phyloP scores from a whole-genome alignment of 2,797 vertebrate species.

The Tangara arthus region DNA sequence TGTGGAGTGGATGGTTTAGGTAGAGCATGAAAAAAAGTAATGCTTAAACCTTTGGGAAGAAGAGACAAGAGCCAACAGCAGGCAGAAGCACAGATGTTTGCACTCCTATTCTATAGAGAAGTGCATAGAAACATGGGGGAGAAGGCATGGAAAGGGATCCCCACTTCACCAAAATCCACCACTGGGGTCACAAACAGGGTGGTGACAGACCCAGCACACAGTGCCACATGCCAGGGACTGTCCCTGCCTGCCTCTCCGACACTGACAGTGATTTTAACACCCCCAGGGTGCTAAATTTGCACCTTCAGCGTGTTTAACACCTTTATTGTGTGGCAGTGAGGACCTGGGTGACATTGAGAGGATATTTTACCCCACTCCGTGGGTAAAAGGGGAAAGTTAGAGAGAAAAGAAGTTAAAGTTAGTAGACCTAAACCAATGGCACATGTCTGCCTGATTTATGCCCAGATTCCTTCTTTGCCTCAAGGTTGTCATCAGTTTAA shows the following conservation, averaged over 20 bases:
- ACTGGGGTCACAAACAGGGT: not conserved
- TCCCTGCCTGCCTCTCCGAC: not conserved
- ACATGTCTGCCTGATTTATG: fast-evolving
- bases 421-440: not conserved
- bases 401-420: not conserved
- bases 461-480: not conserved
- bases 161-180: not conserved
- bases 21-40: not conserved
- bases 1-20: not conserved
- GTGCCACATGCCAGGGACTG: not conserved
- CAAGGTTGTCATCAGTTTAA: not conserved
- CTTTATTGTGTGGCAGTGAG: not conserved
- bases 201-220: not conserved
- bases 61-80: not conserved
- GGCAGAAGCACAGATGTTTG: not conserved
- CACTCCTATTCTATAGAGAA: not conserved
- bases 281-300: not conserved
- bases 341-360: not conserved
- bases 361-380: not conserved
- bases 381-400: not conserved
- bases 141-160: not conserved
- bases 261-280: not conserved
- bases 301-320: not conserved
- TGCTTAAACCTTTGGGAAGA: not conserved
- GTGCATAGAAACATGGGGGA: fast-evolving